phyloP scores from a whole-genome alignment of 2,113 vertebrate species.

The Danionella cerebrum region DNA sequence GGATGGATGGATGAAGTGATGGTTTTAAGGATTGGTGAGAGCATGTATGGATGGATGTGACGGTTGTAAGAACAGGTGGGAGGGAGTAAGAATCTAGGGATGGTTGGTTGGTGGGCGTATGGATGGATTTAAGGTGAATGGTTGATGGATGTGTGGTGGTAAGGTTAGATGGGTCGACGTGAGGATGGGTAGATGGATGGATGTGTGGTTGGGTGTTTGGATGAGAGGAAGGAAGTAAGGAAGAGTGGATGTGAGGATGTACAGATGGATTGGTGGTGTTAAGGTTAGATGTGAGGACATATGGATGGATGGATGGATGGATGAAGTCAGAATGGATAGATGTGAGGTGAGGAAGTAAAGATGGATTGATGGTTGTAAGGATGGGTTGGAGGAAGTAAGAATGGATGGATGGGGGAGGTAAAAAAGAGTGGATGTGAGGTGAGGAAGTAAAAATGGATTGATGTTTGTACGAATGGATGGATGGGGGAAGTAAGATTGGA shows the following conservation, averaged over 20 bases:
- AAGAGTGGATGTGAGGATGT: neutral
- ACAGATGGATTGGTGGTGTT: neutral
- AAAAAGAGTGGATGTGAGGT: no score
- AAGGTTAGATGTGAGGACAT: neutral
- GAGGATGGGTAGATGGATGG: neutral
- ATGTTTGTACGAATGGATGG: no score
- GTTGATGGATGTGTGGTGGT: neutral
- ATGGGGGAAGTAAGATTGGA: no score
- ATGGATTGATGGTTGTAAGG: no score
- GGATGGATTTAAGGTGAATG: neutral
- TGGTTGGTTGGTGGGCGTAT: neutral
- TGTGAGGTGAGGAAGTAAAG: no score
- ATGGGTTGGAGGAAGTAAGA: no score
- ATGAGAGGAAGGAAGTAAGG: neutral
- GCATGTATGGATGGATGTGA: no score
- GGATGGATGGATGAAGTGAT: neutral
- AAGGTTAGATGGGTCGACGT: neutral
- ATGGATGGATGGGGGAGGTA: no score
- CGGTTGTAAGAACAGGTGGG: neutral
- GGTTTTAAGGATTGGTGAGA: neutral
- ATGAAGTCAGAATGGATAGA: no score
- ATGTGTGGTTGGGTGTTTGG: neutral
- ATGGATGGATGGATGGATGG: neutral
- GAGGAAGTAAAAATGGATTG: no score
- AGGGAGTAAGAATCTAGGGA: neutral